These are phyloP conservation scores for Sebastes nivosus DNA, from an alignment of 2,797 vertebrate genomes.

Conservation along the genomic window DNA sequence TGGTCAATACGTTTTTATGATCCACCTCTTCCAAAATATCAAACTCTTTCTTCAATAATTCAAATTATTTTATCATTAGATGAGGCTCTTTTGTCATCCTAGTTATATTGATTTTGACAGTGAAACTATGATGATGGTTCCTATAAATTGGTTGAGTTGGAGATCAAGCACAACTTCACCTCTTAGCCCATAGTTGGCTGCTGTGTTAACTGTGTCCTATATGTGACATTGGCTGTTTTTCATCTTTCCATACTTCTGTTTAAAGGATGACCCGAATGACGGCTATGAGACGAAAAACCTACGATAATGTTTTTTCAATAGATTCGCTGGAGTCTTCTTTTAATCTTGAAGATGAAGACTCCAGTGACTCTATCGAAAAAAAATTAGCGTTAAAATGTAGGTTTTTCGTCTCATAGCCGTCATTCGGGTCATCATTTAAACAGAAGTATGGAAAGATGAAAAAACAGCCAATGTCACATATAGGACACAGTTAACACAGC, in stretches of 20 bases:
- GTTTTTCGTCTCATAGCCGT: neutral
- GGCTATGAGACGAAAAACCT: too few relatives aligned
- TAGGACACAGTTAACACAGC: neutral
- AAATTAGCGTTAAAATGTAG: neutral
- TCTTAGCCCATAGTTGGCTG: too few relatives aligned
- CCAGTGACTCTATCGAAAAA: too few relatives aligned
- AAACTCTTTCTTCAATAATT: neutral
- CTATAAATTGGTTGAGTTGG: neutral
- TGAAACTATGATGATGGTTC: neutral
- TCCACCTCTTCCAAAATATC: neutral
- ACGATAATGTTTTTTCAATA: too few relatives aligned
- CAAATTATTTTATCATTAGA: neutral
- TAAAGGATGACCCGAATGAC: too few relatives aligned
- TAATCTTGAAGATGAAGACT: too few relatives aligned
- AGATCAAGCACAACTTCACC: neutral
- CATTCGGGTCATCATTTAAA: neutral
- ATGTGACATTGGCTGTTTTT: too few relatives aligned
- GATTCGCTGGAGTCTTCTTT: too few relatives aligned
- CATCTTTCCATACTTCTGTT: too few relatives aligned
- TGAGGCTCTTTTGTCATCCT: neutral
- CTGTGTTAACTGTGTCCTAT: too few relatives aligned
- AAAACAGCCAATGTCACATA: neutral
- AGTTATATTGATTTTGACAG: neutral
- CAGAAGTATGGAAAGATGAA: neutral
- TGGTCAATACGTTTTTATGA: neutral